Conservation (phyloP, 2,113 vertebrate species). For the Chaetodon trifascialis region DNA sequence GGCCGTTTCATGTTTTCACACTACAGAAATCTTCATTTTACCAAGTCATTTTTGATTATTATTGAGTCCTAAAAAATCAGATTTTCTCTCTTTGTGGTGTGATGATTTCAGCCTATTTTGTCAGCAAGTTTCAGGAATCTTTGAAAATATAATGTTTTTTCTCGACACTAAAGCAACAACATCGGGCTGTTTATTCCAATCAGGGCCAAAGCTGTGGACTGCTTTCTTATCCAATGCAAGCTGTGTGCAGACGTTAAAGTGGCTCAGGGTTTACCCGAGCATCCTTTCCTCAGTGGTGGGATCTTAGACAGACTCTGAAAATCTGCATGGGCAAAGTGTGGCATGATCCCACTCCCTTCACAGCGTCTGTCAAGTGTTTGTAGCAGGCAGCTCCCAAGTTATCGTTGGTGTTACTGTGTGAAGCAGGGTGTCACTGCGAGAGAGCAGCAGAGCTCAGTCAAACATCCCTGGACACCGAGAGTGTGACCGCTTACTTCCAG, state of each 20-base stretch:
- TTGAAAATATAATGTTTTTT: background rate
- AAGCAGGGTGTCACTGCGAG: constrained; percentile 10
- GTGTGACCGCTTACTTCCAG: background rate
- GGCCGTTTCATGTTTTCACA: too few relatives aligned
- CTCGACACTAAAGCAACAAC: too few relatives aligned
- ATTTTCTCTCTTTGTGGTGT: background rate
- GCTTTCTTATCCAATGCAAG: too few relatives aligned
- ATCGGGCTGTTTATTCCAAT: too few relatives aligned
- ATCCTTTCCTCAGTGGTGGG: background rate
- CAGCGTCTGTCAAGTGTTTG: constrained; percentile 20
- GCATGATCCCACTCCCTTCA: background rate
- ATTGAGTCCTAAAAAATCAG: too few relatives aligned
- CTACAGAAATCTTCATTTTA: too few relatives aligned
- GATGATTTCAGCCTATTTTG: too few relatives aligned
- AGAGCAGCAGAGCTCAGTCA: background rate
- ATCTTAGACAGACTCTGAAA: background rate
- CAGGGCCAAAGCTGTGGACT: too few relatives aligned
- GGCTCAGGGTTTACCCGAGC: background rate
- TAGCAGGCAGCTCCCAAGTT: constrained; percentile 25
- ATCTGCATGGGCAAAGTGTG: background rate
- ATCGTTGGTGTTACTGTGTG: constrained; percentile 16
- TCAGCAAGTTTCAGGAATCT: background rate
- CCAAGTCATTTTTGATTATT: too few relatives aligned
- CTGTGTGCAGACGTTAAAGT: background rate
- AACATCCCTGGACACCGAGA: background rate